These are phyloP conservation scores for Byasa hedistus DNA, from an alignment of 2,888 invertebrate genomes.

Conservation along the genomic window DNA sequence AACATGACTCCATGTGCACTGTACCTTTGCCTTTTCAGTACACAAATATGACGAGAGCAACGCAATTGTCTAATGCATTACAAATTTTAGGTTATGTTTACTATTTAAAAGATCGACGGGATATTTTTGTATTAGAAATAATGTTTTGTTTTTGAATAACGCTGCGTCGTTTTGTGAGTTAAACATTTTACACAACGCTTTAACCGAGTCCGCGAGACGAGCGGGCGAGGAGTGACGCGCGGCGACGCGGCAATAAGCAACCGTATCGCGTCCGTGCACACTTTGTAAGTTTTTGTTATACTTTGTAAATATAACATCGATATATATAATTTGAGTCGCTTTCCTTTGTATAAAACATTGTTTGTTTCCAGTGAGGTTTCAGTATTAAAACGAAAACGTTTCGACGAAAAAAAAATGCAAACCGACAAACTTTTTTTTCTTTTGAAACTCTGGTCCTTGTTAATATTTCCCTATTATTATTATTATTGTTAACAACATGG, in stretches of 20 bases:
- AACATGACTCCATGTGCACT: no score
- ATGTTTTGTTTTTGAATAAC: no score
- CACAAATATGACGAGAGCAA: no score
- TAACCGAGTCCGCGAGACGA: no score
- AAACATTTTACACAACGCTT: no score
- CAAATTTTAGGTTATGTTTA: no score
- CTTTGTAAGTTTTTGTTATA: slow-evolving; percentile 46
- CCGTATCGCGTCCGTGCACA: slow-evolving; percentile 52
- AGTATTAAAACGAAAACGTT: slow-evolving; percentile 62
- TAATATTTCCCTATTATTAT: slow-evolving; percentile 53
- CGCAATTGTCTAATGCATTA: no score
- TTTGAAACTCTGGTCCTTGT: slow-evolving; percentile 57
- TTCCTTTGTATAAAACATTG: slow-evolving; percentile 58
- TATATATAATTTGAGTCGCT: slow-evolving; percentile 42
- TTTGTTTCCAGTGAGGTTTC: slow-evolving; percentile 58
- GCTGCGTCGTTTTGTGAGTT: no score
- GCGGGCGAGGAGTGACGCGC: no score
- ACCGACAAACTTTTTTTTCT: slow-evolving; percentile 11
- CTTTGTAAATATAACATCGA: slow-evolving; percentile 73
- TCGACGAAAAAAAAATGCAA: slow-evolving; percentile 38
- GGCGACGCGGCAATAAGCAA: slow-evolving; percentile 33
- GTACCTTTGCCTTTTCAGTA: no score
- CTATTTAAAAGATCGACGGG: no score
- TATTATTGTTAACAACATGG: slow-evolving; percentile 73
- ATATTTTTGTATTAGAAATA: no score